Evolutionary conservation across 2,888 invertebrate species (phyloP).

Genomic region (Trichopria drosophilae): DNA sequence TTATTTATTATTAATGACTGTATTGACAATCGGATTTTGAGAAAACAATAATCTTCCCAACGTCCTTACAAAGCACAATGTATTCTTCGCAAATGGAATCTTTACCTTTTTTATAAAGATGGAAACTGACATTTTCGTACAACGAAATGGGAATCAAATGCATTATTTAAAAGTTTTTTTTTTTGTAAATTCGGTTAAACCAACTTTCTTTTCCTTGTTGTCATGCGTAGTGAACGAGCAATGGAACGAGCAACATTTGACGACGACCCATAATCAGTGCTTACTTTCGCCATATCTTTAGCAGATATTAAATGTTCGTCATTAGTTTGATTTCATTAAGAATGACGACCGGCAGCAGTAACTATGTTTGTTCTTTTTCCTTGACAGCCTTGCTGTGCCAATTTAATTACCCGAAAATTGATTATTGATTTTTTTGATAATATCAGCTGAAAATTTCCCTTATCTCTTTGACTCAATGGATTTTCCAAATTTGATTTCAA

Average conservation of each 20-base stretch:
- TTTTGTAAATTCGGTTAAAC: not conserved
- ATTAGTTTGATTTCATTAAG: constrained; percentile 3
- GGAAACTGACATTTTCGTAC: no score
- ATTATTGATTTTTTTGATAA: not conserved
- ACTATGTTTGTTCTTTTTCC: not conserved
- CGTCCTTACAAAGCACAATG: not conserved
- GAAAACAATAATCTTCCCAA: not conserved
- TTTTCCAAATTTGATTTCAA: constrained; percentile 2
- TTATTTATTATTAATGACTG: constrained; percentile 1
- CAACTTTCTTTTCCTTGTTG: constrained; percentile 3
- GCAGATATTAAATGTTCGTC: constrained; percentile 3
- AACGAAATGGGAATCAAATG: no score
- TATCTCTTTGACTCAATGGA: not conserved
- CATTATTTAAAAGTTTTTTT: constrained; percentile 2
- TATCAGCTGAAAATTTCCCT: not conserved
- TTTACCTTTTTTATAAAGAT: not conserved
- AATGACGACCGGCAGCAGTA: not conserved
- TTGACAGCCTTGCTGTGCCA: no score
- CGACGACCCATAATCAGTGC: constrained; percentile 1
- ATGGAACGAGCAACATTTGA: not conserved
- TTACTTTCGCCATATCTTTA: constrained; percentile 4
- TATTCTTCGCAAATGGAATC: not conserved
- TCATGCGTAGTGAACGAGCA: not conserved
- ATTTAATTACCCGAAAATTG: no score
- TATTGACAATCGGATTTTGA: constrained; percentile 1